Evolutionary conservation across 2,797 vertebrate genomes (phyloP), one percentile per base, ranked within the genome.

Genomic region (Sebastes hopkinsi): DNA sequence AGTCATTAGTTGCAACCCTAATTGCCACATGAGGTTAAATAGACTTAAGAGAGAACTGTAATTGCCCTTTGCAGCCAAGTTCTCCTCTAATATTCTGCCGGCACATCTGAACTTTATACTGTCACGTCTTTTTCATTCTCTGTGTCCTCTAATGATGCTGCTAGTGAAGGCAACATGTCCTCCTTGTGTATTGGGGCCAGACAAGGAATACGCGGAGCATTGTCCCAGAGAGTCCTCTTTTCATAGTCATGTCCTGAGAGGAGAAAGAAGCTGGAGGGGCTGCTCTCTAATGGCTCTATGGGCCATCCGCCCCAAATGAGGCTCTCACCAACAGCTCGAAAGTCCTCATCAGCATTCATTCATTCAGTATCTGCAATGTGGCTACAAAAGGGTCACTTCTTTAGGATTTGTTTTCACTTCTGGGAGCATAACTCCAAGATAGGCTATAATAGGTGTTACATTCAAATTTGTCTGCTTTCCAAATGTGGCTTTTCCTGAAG

Each of bases 161-260:
- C 58, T 42, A 73, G 58, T 3, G 42, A 68, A 58, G 30, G 22
- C 56, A 42, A 8, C 46, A 2, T 36, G 29, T 3, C 56, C 59
- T 66, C 30, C 65, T 93, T 95, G 96, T 95, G 94, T 96, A 96
- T 96, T 96, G 88, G 90, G 88, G 89, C 94, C 95, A 96, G 95
- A 96, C 95, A 86, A 90, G 86, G 93, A 96, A 95, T 95, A 94
- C 91, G 77, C 90, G 79, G 77, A 56, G 34, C 77, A 72, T 90
- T 90, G 93, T 91, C 74, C 64, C 72, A 27, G 27, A 81, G 80
- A 62, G 81, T 30, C 50, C 62, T 77, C 93, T 79, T 92, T 95
- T 95, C 94, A 95, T 94, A 96, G 95, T 95, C 93, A 94, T 93
- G 84, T 27, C 9, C 71, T 4, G 65, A 67, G 79, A 79, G 87